Conservation (phyloP, 53 echinoderm and acorn worm species). For the Holothuria leucospilota region DNA sequence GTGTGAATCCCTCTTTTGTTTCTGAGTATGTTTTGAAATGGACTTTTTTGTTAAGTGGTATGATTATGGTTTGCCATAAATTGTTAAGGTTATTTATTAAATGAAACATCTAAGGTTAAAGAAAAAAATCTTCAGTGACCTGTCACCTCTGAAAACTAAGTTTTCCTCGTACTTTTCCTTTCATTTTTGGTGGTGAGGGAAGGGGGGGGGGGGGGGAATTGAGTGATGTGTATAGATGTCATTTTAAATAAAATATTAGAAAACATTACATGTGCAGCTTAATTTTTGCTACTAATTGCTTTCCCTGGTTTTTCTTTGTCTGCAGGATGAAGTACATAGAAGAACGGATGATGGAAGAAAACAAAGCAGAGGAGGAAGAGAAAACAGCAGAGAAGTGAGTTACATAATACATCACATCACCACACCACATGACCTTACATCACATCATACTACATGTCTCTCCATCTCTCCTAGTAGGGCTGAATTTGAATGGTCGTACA, state of each 20-base stretch:
- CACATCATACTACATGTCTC: too few species aligned
- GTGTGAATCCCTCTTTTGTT: too few species aligned
- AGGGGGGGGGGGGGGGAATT: too few species aligned
- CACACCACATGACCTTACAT: too few species aligned
- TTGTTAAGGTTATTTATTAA: neutral
- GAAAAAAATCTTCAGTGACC: neutral
- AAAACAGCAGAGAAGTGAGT: slow-evolving; percentile 65
- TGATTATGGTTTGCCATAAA: neutral
- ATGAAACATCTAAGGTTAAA: neutral
- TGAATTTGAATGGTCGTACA: too few species aligned
- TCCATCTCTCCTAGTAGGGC: too few species aligned
- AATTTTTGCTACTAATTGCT: neutral
- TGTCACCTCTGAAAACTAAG: neutral
- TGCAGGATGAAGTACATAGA: slow-evolving; percentile 99
- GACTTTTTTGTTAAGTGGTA: neutral
- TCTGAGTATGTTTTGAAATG: too few species aligned
- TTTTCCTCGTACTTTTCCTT: neutral
- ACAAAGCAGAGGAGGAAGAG: slow-evolving; percentile 61
- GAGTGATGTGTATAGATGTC: too few species aligned
- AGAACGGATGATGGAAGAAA: slow-evolving; percentile 76
- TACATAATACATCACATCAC: neutral
- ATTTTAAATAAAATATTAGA: too few species aligned
- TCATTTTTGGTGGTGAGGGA: too few species aligned
- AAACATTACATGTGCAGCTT: neutral
- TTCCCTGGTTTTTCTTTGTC: neutral